phyloP scores from a whole-genome alignment of 2,888 invertebrate genomes.

The Andrena flavipes region DNA sequence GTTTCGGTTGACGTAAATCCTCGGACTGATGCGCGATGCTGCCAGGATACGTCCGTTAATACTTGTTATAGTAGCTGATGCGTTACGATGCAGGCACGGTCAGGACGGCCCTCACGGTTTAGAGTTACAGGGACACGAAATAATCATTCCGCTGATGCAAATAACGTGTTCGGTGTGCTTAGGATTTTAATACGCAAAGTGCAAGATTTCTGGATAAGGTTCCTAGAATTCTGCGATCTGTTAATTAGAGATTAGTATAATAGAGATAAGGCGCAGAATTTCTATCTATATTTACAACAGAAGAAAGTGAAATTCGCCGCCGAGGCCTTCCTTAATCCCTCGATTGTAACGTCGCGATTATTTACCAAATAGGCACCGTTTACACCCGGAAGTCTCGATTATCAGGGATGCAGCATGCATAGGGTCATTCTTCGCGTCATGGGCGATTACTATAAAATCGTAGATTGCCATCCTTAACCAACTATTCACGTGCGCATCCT shows the following conservation, averaged over 20 bases:
- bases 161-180: neutral
- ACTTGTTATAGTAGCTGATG: conserved; percentile 39
- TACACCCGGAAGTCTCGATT: conserved; percentile 47
- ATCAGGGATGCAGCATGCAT: conserved; percentile 21
- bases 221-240: neutral
- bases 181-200: neutral
- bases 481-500: conserved; percentile 47
- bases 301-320: neutral
- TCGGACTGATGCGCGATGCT: conserved; percentile 47
- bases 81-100: neutral
- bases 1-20: conserved; percentile 62
- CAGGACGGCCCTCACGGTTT: conserved; percentile 11
- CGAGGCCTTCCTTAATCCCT: neutral
- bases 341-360: conserved; percentile 5
- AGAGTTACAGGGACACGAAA: neutral
- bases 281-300: neutral
- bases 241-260: neutral
- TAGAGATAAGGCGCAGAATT: neutral
- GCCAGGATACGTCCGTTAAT: conserved; percentile 39
- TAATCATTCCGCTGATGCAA: neutral
- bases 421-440: conserved; percentile 34
- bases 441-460: conserved; percentile 54
- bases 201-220: neutral
- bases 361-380: conserved; percentile 22
- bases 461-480: conserved; percentile 49